Evolutionary conservation across 2,113 vertebrate species (phyloP).

Genomic region (Emydura subglobosa): DNA sequence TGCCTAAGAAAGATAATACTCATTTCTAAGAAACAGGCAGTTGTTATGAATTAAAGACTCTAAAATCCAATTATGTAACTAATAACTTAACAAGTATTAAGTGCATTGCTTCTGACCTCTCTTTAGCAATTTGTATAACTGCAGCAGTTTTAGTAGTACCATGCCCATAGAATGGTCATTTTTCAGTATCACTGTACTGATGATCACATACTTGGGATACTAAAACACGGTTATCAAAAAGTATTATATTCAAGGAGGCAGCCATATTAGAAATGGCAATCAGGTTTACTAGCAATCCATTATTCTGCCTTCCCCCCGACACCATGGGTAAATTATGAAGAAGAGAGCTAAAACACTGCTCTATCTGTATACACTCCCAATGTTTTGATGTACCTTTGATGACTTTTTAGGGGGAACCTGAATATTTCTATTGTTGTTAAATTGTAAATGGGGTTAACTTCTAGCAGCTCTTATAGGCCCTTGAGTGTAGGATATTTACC

Average conservation of each 20-base stretch:
- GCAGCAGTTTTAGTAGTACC: background rate
- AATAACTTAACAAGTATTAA: slow-evolving; percentile 14
- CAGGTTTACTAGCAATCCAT: background rate
- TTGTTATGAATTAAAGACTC: background rate
- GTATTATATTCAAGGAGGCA: background rate
- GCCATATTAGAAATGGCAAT: background rate
- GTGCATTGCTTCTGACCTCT: background rate
- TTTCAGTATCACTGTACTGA: background rate
- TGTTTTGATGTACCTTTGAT: background rate
- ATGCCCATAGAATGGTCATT: background rate
- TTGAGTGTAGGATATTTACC: background rate
- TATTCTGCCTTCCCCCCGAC: too few relatives aligned
- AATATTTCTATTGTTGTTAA: background rate
- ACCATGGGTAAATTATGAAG: background rate
- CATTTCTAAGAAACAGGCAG: background rate
- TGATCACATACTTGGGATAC: background rate
- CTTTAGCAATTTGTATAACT: background rate
- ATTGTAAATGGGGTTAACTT: background rate
- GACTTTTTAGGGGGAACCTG: background rate
- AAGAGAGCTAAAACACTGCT: background rate
- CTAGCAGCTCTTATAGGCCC: background rate
- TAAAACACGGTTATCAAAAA: background rate
- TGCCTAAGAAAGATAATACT: background rate
- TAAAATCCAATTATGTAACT: slow-evolving; percentile 4
- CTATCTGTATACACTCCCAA: background rate